Evolutionary conservation across 2,113 vertebrate species (phyloP).

Genomic region (Phyllostomus hastatus): DNA sequence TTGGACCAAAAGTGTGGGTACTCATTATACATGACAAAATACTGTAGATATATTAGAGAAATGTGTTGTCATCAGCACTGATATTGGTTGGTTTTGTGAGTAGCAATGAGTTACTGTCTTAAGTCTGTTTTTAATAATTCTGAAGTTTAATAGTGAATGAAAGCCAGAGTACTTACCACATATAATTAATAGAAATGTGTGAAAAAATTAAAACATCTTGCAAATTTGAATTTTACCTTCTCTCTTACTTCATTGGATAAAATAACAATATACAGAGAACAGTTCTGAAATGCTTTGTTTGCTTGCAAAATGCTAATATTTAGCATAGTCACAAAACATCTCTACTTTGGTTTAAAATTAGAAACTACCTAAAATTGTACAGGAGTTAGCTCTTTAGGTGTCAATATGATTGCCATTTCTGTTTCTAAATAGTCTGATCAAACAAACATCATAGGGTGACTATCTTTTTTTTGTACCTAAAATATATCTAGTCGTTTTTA

Average conservation of each 20-base stretch:
- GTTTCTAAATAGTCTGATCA: background rate
- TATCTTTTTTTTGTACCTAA: background rate
- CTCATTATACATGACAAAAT: too few relatives aligned
- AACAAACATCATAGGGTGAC: background rate
- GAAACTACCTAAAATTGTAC: background rate
- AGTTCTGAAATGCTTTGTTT: background rate
- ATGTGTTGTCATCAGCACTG: background rate
- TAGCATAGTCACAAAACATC: background rate
- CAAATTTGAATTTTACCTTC: constrained; percentile 24
- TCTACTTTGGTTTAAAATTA: constrained; percentile 24
- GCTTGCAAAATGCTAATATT: constrained; percentile 2
- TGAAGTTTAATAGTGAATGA: background rate
- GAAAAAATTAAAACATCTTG: background rate
- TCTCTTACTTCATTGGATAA: constrained; percentile 25
- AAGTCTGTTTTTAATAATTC: background rate
- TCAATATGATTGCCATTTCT: background rate
- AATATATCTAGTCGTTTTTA: background rate
- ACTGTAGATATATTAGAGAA: background rate
- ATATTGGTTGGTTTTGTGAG: background rate
- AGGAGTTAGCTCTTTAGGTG: background rate
- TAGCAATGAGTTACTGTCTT: background rate
- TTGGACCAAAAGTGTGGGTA: too few relatives aligned
- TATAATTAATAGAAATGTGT: constrained; percentile 4
- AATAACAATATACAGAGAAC: background rate
- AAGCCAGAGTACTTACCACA: background rate